phyloP scores from a whole-genome alignment of 2,113 vertebrate genomes.

The Seriola quinqueradiata region DNA sequence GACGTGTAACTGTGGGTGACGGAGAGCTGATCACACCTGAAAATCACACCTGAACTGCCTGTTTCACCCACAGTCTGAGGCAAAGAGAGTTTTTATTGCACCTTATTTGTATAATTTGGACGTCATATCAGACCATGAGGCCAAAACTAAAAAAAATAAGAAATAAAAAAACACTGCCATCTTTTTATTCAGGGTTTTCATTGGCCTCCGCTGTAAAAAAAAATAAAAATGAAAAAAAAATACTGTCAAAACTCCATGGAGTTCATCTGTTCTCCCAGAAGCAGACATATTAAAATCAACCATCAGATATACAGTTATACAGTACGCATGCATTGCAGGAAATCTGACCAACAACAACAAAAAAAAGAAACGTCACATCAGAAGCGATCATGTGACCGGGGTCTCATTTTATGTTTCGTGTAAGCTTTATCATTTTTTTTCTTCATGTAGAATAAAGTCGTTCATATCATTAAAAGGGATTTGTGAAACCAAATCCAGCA shows the following conservation, averaged over 20 bases:
- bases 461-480: slow-evolving; percentile 71
- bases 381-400: slow-evolving; percentile 16
- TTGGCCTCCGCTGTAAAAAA: not conserved
- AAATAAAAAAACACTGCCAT: slow-evolving; percentile 52
- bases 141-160: slow-evolving; percentile 17
- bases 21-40: slow-evolving; percentile 5
- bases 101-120: slow-evolving; percentile 62
- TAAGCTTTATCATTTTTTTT: slow-evolving; percentile 1
- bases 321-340: slow-evolving; percentile 20
- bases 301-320: slow-evolving; percentile 3
- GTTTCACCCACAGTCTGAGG: slow-evolving; percentile 20
- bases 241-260: not conserved
- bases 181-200: slow-evolving; percentile 52
- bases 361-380: not conserved
- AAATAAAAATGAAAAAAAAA: not conserved
- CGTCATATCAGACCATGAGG: slow-evolving; percentile 55
- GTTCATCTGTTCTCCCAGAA: slow-evolving; percentile 29
- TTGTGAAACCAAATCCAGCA: slow-evolving; percentile 63
- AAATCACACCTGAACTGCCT: slow-evolving; percentile 37
- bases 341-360: slow-evolving; percentile 29
- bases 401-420: slow-evolving; percentile 29
- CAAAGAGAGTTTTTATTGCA: slow-evolving; percentile 44
- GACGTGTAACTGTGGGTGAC: slow-evolving; percentile 15
- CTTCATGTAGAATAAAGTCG: slow-evolving; percentile 47
- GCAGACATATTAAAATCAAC: slow-evolving; percentile 42